Base-by-base conservation (phyloP, 1,140 invertebrate species). In the Penaeus japonicus region DNA sequence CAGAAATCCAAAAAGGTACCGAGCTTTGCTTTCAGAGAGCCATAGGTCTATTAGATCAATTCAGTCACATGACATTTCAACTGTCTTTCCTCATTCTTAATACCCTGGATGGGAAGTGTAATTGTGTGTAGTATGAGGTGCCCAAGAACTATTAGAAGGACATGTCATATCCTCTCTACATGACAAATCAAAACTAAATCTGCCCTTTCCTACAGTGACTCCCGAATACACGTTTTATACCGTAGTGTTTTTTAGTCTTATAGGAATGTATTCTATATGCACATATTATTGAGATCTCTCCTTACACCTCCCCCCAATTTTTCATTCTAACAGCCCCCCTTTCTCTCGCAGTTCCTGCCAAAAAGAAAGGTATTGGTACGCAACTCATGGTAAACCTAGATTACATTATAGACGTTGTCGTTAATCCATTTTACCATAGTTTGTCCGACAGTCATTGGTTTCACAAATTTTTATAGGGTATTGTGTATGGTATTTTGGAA, bases 351-450 rank as follows among this genome's bases (percentile, higher is more conserved):
- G 90, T 90, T 84, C 87, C 73, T 85, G 85, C 86, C 90, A 90
- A 90, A 90, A 90, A 90, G 87, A 89, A 89, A 90, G 90, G 90
- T 90, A 90, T 89, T 89, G 87, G 90, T 87, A 90, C 90, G 81
- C 90, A 85, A 77, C 73, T 84, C 85, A 90, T 90, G 90, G 90
- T 90, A 90, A 90, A 90, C 90, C 88, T 90, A 90, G 90, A 84
- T 89, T 89, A 86, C 87, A 86, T 84, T 90, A 82, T 90, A 88
- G 86, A 83, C 86, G 89, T 89, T 89, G 89, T 89, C 78, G 83
- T 89, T 81, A 85, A 85, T 84, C 89, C 89, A 85, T 88, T 88
- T 88, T 88, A 88, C 77, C 62, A 88, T 88, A 88, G 86, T 54
- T 88, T 88, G 86, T 88, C 80, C 86, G 54, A 79, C 86, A 88